These are phyloP conservation scores for Uromys caudimaculatus DNA, from an alignment of 2,797 vertebrate genomes.

Conservation along the genomic window DNA sequence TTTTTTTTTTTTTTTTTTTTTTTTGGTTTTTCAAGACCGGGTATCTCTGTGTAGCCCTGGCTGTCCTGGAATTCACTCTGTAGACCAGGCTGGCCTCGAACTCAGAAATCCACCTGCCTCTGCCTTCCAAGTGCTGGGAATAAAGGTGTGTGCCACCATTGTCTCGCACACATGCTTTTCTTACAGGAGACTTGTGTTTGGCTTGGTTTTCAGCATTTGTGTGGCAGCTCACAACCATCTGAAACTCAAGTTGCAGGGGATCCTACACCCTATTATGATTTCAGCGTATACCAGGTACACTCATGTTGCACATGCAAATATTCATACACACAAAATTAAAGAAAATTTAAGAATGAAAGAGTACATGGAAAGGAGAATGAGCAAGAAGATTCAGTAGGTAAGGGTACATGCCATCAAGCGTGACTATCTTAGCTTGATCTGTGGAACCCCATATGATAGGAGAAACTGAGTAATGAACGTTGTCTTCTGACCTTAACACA, in stretches of 20 bases:
- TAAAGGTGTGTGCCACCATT: too few species aligned
- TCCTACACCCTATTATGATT: background rate
- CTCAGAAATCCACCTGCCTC: too few species aligned
- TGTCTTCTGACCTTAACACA: background rate
- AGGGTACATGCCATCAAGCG: background rate
- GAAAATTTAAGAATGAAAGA: background rate
- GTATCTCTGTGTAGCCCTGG: too few species aligned
- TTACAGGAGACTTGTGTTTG: background rate
- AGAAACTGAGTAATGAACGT: background rate
- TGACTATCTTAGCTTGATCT: background rate
- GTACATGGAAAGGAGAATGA: background rate
- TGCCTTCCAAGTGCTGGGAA: too few species aligned
- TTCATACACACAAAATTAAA: background rate
- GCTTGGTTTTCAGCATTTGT: background rate
- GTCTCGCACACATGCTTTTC: background rate
- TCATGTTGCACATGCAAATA: background rate
- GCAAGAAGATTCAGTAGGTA: background rate
- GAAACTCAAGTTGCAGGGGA: background rate
- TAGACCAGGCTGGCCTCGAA: too few species aligned
- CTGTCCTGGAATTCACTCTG: too few species aligned
- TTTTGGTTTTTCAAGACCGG: too few species aligned
- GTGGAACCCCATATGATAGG: too few species aligned
- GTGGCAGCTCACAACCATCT: background rate
- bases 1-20: too few species aligned
- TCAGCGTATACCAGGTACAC: background rate